Evolutionary conservation across 2,888 invertebrate genomes (phyloP), one percentile per base, ranked within the genome.

Genomic region (Tenthredo amoena): DNA sequence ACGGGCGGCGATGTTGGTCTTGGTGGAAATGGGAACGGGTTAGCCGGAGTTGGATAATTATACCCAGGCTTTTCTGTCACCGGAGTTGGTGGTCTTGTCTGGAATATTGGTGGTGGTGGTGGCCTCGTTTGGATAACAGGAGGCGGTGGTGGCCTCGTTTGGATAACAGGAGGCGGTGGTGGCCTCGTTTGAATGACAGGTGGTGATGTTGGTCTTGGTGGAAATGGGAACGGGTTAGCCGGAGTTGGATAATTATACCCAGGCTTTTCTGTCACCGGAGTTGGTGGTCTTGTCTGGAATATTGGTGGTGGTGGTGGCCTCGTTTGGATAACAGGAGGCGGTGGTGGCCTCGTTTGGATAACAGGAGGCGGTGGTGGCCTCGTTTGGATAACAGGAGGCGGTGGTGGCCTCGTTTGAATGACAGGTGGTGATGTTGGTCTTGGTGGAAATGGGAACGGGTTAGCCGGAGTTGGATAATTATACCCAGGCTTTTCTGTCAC

Each of bases 161-260:
- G 86, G 31, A 81, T 47, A 12, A 84, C 65, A 58, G 88, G 87
- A 5, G 88, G 87, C 50, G 87, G 81, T 65, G 87, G 87, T 10
- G 89, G 62, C 72, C 90, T 91, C 0, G 91, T 88, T 0, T 90
- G 89, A n/a, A 89, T 89, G 65, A 89, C 88, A 71, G 88, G 87
- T 43, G 92, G 88, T 82, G 86, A 87, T 31, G 86, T 85, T 76
- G 87, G 86, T 21, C 55, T 71, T 71, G 15, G n/a, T 65, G 83
- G 84, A 47, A 58, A 74, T n/a, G 74, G 81, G 58, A 93, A 91
- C n/a, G 91, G 89, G 0, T 90, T 85, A 15, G 87, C 88, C 1
- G 92, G 91, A 47, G 87, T 85, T 58, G 88, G 87, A 87, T 92
- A 87, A 26, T 87, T 85, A 84, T 92, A 92, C 40, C 91, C 91